Percentiles rank a stretch among this genome's conserved stretches.
phyloP scores from a whole-genome alignment of 2,113 vertebrate genomes.

The Syngnathus scovelli region DNA sequence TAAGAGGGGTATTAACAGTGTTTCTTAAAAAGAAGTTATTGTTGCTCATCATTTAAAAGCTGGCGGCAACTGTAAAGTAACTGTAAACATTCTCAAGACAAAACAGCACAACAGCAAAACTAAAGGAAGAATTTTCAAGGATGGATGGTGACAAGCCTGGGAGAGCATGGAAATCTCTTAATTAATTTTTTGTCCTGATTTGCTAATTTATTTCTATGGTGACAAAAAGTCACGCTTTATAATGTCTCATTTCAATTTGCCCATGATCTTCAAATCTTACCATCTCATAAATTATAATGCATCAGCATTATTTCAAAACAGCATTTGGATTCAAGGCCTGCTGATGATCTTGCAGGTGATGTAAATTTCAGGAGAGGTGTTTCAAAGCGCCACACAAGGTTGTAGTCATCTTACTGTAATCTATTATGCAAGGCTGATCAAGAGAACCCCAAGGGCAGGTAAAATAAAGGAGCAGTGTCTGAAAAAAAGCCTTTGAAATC shows the following conservation, averaged over 20 bases:
- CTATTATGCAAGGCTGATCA: slow-evolving; percentile 20
- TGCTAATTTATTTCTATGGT: slow-evolving; percentile 41
- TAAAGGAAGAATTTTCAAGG: slow-evolving; percentile 9
- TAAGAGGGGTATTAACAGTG: neutral
- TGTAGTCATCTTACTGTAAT: slow-evolving; percentile 25
- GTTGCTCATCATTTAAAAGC: neutral
- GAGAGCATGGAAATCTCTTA: slow-evolving; percentile 32
- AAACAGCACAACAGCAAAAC: slow-evolving; percentile 2
- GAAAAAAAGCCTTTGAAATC: slow-evolving; percentile 47
- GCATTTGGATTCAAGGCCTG: no score
- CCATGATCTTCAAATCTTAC: no score
- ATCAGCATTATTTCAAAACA: neutral
- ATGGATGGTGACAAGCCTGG: slow-evolving; percentile 17
- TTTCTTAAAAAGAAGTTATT: neutral
- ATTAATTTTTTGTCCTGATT: slow-evolving; percentile 34
- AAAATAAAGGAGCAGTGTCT: slow-evolving; percentile 24
- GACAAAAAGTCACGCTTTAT: slow-evolving; percentile 21
- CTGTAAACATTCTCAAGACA: neutral
- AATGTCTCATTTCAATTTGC: no score
- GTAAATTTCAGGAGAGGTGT: slow-evolving; percentile 1
- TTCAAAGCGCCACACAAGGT: slow-evolving; percentile 22
- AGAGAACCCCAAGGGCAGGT: slow-evolving; percentile 26
- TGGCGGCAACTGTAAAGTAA: neutral
- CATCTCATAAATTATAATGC: neutral
- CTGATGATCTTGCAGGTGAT: neutral